Evolutionary conservation across 1,140 invertebrate species (phyloP), one percentile per base, ranked within the genome.

Genomic region (Bombus picipes): DNA sequence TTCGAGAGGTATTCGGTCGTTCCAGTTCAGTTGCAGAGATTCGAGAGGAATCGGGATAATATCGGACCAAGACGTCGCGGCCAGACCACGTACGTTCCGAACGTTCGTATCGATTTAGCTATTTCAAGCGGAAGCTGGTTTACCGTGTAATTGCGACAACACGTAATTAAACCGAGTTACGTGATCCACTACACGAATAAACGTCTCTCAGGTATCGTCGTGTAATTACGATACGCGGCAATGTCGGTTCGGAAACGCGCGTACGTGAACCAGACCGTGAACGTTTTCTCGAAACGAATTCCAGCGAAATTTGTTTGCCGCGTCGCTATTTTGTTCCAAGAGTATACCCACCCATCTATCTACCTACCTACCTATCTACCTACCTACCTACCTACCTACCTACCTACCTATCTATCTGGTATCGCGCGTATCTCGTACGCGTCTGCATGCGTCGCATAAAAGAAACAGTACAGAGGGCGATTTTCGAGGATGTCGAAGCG

Each of bases 121-220:
- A 70, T 83, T 83, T 83, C 81, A 34, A 83, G 82, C 39, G 75
- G 65, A 70, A 57, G 65, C 13, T 68, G n/a, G 74, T 83, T 68
- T 22, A 83, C 75, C 34, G 47, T 41, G 70, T 85, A 85, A 81
- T 81, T 73, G 79, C 79, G 57, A 59, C 59, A 39, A 43, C 53
- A 22, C 37, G 25, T 81, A 81, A 85, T 85, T 85, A 82, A 85
- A 82, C 37, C 43, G 12, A 66, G 79, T 74, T 85, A 66, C 71
- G 70, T 53, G 70, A 73, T 41, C 78, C 22, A 4, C 34, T 18
- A 59, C 59, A n/a, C 47, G 78, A 70, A 84, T 84, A 78, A 66
- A 78, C 53, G 53, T 28, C 13, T 37, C 6, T 53, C 43, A 2
- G 12, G 9, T 75, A 47, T 57, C 2, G 15, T n/a, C 39, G 71